A percentile compares a stretch with the other conserved stretches of the same genome.
phyloP scores from a whole-genome alignment of 2,888 invertebrate species.

The Ligdia adustata region DNA sequence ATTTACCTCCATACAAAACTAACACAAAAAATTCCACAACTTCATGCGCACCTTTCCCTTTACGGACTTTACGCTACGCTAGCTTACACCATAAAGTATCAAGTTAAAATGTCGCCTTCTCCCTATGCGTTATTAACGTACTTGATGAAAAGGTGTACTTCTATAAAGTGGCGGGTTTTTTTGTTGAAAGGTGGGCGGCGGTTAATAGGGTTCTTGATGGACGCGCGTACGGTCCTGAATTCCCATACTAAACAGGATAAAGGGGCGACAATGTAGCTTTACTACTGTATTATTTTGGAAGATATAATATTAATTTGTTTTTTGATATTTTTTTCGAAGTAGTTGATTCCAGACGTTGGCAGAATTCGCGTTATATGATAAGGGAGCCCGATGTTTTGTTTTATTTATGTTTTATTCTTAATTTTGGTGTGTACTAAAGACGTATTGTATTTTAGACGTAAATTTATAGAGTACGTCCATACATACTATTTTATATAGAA shows the following conservation, averaged over 20 bases:
- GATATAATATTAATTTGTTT: too few relatives aligned
- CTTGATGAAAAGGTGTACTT: slow-evolving; percentile 58
- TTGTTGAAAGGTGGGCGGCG: slow-evolving; percentile 30
- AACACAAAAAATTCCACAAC: slow-evolving; percentile 48
- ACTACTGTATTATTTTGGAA: slow-evolving; percentile 41
- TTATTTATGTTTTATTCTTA: too few relatives aligned
- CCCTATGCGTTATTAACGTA: slow-evolving; percentile 43
- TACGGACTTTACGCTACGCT: slow-evolving; percentile 54
- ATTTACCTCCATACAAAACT: slow-evolving; percentile 46
- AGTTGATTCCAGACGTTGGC: too few relatives aligned
- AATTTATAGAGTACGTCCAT: too few relatives aligned
- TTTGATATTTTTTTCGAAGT: not conserved
- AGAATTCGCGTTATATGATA: too few relatives aligned
- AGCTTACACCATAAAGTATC: slow-evolving; percentile 43
- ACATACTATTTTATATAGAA: too few relatives aligned
- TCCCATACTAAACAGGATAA: slow-evolving; percentile 76
- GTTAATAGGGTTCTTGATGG: slow-evolving; percentile 56
- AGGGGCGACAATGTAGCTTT: slow-evolving; percentile 68
- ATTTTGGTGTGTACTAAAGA: too few relatives aligned
- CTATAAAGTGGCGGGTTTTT: slow-evolving; percentile 57
- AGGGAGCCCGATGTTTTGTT: too few relatives aligned
- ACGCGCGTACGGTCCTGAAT: slow-evolving; percentile 61
- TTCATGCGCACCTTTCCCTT: slow-evolving; percentile 46
- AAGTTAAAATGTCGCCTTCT: slow-evolving; percentile 42
- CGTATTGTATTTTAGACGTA: too few relatives aligned